These are phyloP conservation scores for Cephus nigrinus DNA, from an alignment of 2,888 invertebrate genomes.

Conservation along the genomic window DNA sequence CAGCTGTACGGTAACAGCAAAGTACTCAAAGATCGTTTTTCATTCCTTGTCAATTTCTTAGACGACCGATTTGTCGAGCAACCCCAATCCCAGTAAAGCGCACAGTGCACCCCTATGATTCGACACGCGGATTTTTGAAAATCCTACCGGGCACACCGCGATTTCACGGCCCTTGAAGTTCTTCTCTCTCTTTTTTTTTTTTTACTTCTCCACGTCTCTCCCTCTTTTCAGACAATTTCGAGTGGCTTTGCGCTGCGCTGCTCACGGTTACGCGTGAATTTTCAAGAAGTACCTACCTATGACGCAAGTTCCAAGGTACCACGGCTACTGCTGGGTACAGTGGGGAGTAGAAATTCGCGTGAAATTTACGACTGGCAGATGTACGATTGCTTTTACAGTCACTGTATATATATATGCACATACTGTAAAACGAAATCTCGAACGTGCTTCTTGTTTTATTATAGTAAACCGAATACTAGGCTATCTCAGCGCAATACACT, in stretches of 20 bases:
- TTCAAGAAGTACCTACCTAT: not conserved
- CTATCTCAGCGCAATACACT: not conserved
- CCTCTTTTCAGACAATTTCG: constrained; percentile 12
- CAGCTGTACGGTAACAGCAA: not conserved
- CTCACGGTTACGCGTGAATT: not conserved
- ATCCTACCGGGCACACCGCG: constrained; percentile 5
- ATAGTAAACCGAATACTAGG: not conserved
- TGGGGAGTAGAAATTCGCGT: constrained; percentile 15
- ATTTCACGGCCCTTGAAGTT: constrained; percentile 7
- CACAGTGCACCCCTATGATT: constrained; percentile 23
- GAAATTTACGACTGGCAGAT: constrained; percentile 32
- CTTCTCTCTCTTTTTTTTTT: constrained; percentile 7
- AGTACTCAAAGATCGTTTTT: not conserved
- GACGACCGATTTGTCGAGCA: constrained; percentile 3
- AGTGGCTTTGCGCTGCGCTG: not conserved
- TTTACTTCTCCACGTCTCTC: constrained; percentile 6
- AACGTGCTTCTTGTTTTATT: not conserved
- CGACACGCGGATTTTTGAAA: constrained; percentile 22
- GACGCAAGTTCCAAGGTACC: not conserved
- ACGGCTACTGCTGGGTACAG: not conserved
- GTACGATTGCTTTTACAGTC: constrained; percentile 29
- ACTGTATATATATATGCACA: not conserved
- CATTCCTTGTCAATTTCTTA: not conserved
- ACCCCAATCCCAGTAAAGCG: not conserved
- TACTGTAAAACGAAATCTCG: not conserved